Evolutionary conservation across 2,113 vertebrate species (phyloP).

Genomic region (Mormoops blainvillei): DNA sequence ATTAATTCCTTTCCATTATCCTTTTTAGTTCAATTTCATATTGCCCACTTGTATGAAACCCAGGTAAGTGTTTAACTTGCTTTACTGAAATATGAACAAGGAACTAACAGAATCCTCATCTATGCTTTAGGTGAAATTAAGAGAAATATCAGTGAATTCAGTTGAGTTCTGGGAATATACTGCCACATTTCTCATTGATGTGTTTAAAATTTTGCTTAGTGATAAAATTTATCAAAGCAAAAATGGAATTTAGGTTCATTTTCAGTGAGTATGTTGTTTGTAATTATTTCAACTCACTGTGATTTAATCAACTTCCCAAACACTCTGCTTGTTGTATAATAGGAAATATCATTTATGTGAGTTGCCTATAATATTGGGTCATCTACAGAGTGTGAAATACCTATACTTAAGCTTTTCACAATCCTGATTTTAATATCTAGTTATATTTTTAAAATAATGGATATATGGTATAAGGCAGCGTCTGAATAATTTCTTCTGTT

Average conservation of each 20-base stretch:
- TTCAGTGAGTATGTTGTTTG: background rate
- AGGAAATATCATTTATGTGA: background rate
- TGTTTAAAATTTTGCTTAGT: background rate
- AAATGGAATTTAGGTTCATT: background rate
- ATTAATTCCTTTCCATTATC: constrained; percentile 61
- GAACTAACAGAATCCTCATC: background rate
- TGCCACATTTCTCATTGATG: no score
- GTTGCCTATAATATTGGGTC: background rate
- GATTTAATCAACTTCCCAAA: background rate
- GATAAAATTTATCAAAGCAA: background rate
- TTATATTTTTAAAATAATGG: background rate
- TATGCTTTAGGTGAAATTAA: background rate
- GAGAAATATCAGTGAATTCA: background rate
- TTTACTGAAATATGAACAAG: background rate
- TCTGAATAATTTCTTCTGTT: background rate
- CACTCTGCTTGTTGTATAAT: background rate
- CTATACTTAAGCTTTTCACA: background rate
- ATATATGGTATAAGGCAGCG: background rate
- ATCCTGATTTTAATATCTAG: background rate
- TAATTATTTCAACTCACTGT: background rate
- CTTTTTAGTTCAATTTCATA: constrained; percentile 96
- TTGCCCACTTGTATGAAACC: constrained; percentile 98
- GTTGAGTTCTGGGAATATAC: background rate
- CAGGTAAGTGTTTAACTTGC: constrained; percentile 87
- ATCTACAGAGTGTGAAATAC: background rate